Evolutionary conservation across 2,888 invertebrate genomes (phyloP).

Genomic region (Drosophila ustulata): DNA sequence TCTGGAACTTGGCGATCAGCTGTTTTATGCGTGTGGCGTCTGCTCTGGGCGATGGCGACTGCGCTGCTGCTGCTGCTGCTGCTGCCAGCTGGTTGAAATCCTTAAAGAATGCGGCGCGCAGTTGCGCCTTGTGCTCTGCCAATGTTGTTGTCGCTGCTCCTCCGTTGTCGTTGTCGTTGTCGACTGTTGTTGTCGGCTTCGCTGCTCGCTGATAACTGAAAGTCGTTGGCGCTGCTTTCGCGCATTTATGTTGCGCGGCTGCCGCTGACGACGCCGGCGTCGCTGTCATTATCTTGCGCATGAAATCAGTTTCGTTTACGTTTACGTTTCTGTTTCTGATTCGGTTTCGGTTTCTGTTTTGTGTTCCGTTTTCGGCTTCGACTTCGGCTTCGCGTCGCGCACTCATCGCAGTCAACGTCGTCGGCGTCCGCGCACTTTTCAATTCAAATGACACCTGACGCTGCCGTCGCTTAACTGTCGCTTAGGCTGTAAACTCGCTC

Average conservation of each 20-base stretch:
- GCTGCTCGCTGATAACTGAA: conserved; percentile 81
- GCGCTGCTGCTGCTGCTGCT: conserved; percentile 7
- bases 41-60: not conserved
- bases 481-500: conserved; percentile 55
- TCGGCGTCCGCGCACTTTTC: conserved; percentile 68
- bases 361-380: conserved; percentile 13
- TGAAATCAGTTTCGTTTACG: conserved; percentile 58
- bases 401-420: conserved; percentile 55
- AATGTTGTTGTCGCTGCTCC: conserved; percentile 43
- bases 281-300: conserved; percentile 69
- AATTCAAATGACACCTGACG: conserved; percentile 79
- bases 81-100: conserved; percentile 40
- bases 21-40: conserved; percentile 53
- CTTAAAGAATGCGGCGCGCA: conserved; percentile 77
- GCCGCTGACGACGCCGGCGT: conserved; percentile 42
- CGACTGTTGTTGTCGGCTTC: conserved; percentile 46
- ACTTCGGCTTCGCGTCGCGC: conserved; percentile 53
- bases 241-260: conserved; percentile 77
- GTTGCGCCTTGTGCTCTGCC: conserved; percentile 74
- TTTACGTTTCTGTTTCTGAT: conserved; percentile 23
- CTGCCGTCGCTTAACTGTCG: conserved; percentile 76
- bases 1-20: conserved; percentile 73
- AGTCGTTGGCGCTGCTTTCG: conserved; percentile 67
- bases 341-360: conserved; percentile 43
- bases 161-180: conserved; percentile 25